These are phyloP conservation scores for Eledone cirrhosa DNA, from an alignment of 2,888 invertebrate species.

Conservation along the genomic window DNA sequence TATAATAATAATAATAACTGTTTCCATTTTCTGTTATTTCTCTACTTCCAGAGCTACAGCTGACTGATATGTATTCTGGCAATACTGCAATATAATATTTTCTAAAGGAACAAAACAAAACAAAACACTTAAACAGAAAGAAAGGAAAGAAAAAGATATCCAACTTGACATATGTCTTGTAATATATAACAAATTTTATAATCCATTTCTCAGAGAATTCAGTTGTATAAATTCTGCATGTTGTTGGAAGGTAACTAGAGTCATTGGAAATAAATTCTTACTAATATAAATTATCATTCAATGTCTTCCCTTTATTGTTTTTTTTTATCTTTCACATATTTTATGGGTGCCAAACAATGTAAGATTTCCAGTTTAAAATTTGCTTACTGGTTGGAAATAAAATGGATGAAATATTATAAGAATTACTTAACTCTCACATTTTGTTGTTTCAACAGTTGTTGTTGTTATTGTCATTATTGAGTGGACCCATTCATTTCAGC, in stretches of 20 bases:
- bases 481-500: too few species aligned
- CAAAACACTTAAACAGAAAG: too few species aligned
- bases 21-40: neutral
- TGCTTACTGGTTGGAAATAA: too few species aligned
- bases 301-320: neutral
- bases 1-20: neutral
- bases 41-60: neutral
- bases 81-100: constrained; percentile 10
- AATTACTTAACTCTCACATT: too few species aligned
- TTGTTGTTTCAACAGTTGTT: too few species aligned
- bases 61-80: neutral
- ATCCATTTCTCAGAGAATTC: constrained; percentile 12
- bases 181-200: constrained; percentile 27
- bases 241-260: constrained; percentile 13
- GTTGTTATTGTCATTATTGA: too few species aligned
- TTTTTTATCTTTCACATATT: too few species aligned
- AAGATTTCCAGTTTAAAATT: too few species aligned
- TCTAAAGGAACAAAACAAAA: neutral
- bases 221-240: constrained; percentile 27
- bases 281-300: constrained; percentile 1
- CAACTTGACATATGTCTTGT: constrained; percentile 25
- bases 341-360: too few species aligned
- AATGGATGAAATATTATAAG: too few species aligned
- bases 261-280: constrained; percentile 28
- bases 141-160: neutral